A percentile compares a stretch with the other conserved stretches of the same genome.
Conservation (phyloP, 2,888 invertebrate genomes). For the Eupithecia dodoneata region DNA sequence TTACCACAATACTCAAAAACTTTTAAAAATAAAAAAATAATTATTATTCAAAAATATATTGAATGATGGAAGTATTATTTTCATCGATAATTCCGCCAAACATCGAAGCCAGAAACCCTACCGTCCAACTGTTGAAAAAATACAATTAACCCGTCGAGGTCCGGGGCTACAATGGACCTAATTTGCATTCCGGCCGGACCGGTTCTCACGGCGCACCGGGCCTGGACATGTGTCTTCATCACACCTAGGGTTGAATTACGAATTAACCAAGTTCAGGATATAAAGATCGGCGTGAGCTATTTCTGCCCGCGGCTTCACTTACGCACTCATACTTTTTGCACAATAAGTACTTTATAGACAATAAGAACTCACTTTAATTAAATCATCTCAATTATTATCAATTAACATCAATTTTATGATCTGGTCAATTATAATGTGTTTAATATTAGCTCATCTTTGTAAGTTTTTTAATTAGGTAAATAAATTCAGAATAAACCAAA, state of each 20-base stretch:
- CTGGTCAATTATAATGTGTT: neutral
- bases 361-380: neutral
- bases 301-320: neutral
- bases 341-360: neutral
- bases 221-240: conserved; percentile 47
- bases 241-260: conserved; percentile 35
- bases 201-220: conserved; percentile 66
- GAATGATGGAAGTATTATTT: neutral
- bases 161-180: conserved; percentile 69
- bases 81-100: conserved; percentile 17
- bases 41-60: neutral
- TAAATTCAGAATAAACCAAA: no score
- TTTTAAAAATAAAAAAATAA: neutral
- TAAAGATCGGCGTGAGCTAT: neutral
- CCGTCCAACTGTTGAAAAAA: conserved; percentile 43
- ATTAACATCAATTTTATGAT: no score
- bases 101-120: conserved; percentile 45
- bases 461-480: no score
- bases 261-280: neutral
- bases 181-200: conserved; percentile 78
- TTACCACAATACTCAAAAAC: no score
- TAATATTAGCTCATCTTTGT: no score
- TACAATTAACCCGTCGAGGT: conserved; percentile 69
- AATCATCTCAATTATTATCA: no score
- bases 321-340: neutral